Evolutionary conservation across 2,888 invertebrate genomes (phyloP), one percentile per base, ranked within the genome.

Genomic region (Syrphus vitripennis): DNA sequence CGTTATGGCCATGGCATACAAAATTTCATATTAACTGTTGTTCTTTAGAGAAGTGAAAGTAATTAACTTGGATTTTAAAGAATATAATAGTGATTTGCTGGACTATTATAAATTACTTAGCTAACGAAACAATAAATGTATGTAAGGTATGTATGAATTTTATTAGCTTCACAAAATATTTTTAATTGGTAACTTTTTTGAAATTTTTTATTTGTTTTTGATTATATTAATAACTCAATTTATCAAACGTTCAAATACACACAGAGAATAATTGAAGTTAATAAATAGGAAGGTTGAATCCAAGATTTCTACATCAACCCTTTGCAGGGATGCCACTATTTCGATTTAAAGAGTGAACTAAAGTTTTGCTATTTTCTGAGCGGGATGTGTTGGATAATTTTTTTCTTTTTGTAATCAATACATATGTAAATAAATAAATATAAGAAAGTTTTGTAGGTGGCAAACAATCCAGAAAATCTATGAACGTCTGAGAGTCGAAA

Each of bases 31-130:
- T 29, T 65, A 45, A 45, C 29, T 45, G 45, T 45, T 45, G 16
- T 65, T 45, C 14, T 65, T 31, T 45, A 29, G 1, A 45, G 65
- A 45, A 65, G 65, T 65, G 65, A 65, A 65, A 65, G 63, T 63
- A 63, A 63, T 63, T 63, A 63, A 63, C 42, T 40, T 42, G 29
- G 45, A 37, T 42, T 59, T 59, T 31, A 21, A 14, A 4, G 5
- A 59, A 59, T 24, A 37, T 37, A n/a, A 59, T 37, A 40, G 40
- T 40, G n/a, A 26, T 26, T 61, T 61, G 40, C 40, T 40, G 24
- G 40, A n/a, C 59, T 61, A 61, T 61, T 61, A 61, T 24, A 61
- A 40, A 42, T 26, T 61, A 61, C 61, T 61, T 61, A 61, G 37
- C 34, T 19, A 31, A 59, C 14, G 19, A 24, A 63, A 9, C 9